These are phyloP conservation scores for Tachina lurida DNA, from an alignment of 2,888 invertebrate genomes.

Conservation along the genomic window DNA sequence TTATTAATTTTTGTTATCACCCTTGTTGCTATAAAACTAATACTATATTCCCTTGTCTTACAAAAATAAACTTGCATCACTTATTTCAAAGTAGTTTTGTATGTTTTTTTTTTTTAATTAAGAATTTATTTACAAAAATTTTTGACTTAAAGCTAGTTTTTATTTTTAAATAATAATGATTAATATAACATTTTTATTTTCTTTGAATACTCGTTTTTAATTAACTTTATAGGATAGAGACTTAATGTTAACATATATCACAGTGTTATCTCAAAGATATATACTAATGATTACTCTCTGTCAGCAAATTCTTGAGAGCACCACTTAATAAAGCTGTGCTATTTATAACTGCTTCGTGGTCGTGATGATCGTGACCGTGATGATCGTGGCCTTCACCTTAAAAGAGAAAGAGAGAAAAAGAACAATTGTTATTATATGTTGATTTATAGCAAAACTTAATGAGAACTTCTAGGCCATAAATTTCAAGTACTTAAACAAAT, in stretches of 20 bases:
- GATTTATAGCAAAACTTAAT: neutral
- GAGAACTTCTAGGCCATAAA: neutral
- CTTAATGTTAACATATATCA: constrained; percentile 53
- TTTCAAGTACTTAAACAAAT: neutral
- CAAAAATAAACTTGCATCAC: too few relatives aligned
- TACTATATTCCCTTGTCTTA: too few relatives aligned
- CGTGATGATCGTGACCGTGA: constrained; percentile 12
- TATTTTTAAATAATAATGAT: neutral
- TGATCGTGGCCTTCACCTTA: constrained; percentile 58
- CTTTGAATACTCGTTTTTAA: constrained; percentile 12
- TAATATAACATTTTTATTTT: neutral
- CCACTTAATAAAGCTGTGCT: constrained; percentile 24
- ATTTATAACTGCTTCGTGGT: neutral
- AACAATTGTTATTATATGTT: constrained; percentile 5
- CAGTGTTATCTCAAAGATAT: constrained; percentile 39
- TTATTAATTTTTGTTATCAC: too few relatives aligned
- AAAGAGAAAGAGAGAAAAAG: constrained; percentile 8
- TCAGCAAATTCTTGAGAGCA: constrained; percentile 1
- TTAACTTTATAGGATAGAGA: constrained; percentile 3
- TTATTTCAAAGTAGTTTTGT: too few relatives aligned
- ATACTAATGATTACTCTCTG: constrained; percentile 38
- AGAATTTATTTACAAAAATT: constrained; percentile 21
- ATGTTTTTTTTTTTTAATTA: neutral
- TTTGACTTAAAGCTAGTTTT: constrained; percentile 1
- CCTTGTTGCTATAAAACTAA: too few relatives aligned